A percentile compares a stretch with the other conserved stretches of the same genome.
phyloP scores from a whole-genome alignment of 2,113 vertebrate species.

The Alces alces region DNA sequence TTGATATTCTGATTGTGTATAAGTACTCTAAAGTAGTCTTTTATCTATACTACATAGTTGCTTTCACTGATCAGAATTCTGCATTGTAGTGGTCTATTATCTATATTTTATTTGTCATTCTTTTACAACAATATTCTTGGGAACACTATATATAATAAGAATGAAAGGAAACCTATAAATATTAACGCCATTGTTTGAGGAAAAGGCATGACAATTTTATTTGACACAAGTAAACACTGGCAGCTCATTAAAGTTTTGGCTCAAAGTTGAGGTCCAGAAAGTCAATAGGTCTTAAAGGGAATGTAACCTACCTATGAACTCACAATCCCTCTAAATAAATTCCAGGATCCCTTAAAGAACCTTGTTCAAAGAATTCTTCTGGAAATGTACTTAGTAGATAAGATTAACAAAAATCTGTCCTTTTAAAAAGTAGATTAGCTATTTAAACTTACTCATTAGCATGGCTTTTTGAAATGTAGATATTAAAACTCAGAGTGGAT shows the following conservation, averaged over 20 bases:
- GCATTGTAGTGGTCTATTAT: not conserved
- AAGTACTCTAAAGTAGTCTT: conserved; percentile 30
- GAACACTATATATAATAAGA: conserved; percentile 27
- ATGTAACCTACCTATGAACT: not conserved
- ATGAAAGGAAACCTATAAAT: conserved; percentile 48
- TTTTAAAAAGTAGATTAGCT: not conserved
- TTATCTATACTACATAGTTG: conserved; percentile 1
- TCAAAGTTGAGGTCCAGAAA: conserved; percentile 37
- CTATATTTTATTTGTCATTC: conserved; percentile 7
- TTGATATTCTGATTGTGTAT: not conserved
- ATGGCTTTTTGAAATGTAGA: not conserved
- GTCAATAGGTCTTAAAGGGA: conserved; percentile 28
- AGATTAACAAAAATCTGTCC: conserved; percentile 18
- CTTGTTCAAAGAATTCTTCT: not conserved
- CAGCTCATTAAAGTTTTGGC: conserved; percentile 39
- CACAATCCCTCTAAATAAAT: not conserved
- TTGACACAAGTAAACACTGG: conserved; percentile 37
- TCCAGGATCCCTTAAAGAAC: not conserved
- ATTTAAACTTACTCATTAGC: not conserved
- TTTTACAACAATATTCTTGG: conserved; percentile 39
- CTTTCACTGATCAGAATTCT: conserved; percentile 31
- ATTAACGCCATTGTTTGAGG: conserved; percentile 41
- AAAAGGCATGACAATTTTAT: conserved; percentile 27
- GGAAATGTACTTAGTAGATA: conserved; percentile 1
- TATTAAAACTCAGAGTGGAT: not conserved